Evolutionary conservation across 2,888 invertebrate species (phyloP).

Genomic region (Caenorhabditis wallacei): DNA sequence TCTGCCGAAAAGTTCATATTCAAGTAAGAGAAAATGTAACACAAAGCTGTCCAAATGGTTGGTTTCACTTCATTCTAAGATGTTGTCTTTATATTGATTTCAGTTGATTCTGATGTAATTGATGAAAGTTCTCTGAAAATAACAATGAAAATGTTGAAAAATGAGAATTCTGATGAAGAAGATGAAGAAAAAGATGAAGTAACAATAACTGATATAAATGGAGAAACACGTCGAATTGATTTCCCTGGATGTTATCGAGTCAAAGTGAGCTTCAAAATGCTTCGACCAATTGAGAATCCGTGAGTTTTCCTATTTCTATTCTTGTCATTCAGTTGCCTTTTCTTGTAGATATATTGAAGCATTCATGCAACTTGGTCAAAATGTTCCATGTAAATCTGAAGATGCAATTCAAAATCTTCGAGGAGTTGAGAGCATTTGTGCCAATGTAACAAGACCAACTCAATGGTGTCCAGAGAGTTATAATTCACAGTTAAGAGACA

Average conservation of each 20-base stretch:
- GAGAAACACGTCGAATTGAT: slow-evolving; percentile 67
- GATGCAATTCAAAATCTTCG: slow-evolving; percentile 47
- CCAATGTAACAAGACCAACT: slow-evolving; percentile 72
- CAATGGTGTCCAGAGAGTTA: slow-evolving; percentile 78
- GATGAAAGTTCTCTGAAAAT: slow-evolving; percentile 73
- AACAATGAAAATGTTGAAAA: slow-evolving; percentile 71
- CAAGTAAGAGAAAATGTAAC: slow-evolving; percentile 71
- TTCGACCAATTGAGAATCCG: slow-evolving; percentile 74
- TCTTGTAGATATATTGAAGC: slow-evolving; percentile 76
- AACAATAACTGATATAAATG: slow-evolving; percentile 68
- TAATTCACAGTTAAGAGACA: slow-evolving; percentile 72
- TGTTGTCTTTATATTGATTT: not conserved
- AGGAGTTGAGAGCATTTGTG: slow-evolving; percentile 72
- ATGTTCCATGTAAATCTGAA: slow-evolving; percentile 74
- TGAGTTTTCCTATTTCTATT: slow-evolving; percentile 4
- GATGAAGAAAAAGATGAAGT: slow-evolving; percentile 61
- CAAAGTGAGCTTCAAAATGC: slow-evolving; percentile 74
- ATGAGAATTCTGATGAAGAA: slow-evolving; percentile 46
- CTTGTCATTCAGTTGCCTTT: not conserved
- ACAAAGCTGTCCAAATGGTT: slow-evolving; percentile 72
- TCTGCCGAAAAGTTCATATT: slow-evolving; percentile 60
- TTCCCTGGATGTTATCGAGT: slow-evolving; percentile 80
- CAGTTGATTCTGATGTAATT: slow-evolving; percentile 74
- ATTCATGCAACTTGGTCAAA: slow-evolving; percentile 77
- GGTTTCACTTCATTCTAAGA: slow-evolving; percentile 10